Evolutionary conservation across 2,113 vertebrate genomes (phyloP).

Genomic region (Puffinus mauretanicus): DNA sequence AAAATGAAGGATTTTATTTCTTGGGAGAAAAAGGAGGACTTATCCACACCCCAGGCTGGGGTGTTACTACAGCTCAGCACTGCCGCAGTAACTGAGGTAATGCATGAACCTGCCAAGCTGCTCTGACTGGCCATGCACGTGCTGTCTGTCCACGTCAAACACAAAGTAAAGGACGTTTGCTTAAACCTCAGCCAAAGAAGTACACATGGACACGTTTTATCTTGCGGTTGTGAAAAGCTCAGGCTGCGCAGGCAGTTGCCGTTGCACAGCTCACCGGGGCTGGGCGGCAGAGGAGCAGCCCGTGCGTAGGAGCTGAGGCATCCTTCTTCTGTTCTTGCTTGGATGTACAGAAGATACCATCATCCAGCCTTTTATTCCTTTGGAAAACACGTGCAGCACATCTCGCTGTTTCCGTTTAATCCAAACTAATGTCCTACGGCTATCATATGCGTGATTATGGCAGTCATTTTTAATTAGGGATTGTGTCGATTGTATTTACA

Average conservation of each 20-base stretch:
- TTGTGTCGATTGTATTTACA: slow-evolving; percentile 38
- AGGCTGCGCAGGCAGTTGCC: fast-evolving
- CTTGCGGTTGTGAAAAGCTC: neutral
- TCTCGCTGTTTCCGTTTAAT: neutral
- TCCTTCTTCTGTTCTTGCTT: neutral
- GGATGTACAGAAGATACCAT: neutral
- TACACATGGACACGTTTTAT: neutral
- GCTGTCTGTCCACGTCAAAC: neutral
- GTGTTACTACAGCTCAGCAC: neutral
- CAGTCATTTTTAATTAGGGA: slow-evolving; percentile 54
- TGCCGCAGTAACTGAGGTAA: neutral
- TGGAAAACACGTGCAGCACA: neutral
- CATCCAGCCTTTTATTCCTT: neutral
- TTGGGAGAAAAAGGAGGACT: neutral
- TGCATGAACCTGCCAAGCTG: neutral
- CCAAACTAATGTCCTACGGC: neutral
- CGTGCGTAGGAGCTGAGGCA: fast-evolving
- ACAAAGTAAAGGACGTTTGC: neutral
- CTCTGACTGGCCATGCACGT: neutral
- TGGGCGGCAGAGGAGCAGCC: fast-evolving
- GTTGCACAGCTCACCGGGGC: fast-evolving
- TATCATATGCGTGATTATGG: neutral
- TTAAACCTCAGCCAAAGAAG: neutral
- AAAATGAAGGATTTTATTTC: neutral
- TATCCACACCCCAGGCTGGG: neutral